These are phyloP conservation scores for Erinaceus europaeus DNA, from an alignment of 2,113 vertebrate species.

Conservation along the genomic window DNA sequence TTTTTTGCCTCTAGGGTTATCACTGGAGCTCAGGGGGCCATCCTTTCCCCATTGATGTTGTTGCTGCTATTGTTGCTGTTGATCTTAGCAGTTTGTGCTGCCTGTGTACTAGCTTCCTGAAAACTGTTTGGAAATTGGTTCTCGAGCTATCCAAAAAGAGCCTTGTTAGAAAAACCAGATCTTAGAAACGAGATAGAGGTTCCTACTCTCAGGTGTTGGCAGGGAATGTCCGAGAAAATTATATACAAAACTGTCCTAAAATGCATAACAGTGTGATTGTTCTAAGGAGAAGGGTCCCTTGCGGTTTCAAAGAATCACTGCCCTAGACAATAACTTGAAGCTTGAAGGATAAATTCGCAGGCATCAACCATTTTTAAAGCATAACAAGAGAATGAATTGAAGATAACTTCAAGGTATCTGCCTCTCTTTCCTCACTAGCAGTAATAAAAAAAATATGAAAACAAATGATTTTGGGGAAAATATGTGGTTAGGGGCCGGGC, in stretches of 20 bases:
- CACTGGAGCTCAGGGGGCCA: no score
- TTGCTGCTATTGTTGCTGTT: no score
- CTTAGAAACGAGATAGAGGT: neutral
- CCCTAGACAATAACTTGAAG: neutral
- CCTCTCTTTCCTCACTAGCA: neutral
- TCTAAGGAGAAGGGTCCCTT: neutral
- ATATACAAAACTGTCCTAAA: neutral
- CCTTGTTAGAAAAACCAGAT: neutral
- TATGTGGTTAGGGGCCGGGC: no score
- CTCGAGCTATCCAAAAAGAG: neutral
- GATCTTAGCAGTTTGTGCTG: conserved; percentile 31
- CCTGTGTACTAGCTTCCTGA: neutral
- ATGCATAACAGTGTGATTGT: neutral
- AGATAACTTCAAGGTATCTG: neutral
- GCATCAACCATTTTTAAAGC: conserved; percentile 9
- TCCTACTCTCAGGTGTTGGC: no score
- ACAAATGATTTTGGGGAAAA: neutral
- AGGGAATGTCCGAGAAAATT: neutral
- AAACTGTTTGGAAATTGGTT: neutral
- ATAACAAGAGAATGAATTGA: neutral
- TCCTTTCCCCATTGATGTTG: no score
- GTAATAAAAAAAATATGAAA: neutral
- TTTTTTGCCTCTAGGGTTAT: no score
- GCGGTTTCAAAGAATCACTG: neutral
- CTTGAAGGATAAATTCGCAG: neutral